phyloP scores from a whole-genome alignment of 2,888 invertebrate species.

The Elysia crispata region DNA sequence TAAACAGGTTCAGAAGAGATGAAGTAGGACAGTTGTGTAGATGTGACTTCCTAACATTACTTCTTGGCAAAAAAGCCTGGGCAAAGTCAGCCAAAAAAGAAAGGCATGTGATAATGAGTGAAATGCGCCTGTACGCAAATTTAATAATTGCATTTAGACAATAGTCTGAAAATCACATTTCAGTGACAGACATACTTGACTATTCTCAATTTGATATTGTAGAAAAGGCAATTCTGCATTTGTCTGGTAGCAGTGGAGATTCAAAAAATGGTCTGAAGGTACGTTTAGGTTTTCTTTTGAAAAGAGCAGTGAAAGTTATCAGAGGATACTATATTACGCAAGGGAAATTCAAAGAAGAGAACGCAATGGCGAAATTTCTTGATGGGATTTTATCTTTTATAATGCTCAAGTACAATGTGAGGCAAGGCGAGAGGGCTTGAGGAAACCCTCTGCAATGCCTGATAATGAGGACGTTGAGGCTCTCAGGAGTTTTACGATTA shows the following conservation, averaged over 20 bases:
- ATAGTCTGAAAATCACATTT: too few relatives aligned
- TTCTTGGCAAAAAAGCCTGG: conserved; percentile 1
- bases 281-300: neutral
- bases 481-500: neutral
- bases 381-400: conserved; percentile 10
- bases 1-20: neutral
- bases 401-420: conserved; percentile 11
- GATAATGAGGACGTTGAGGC: neutral
- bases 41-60: neutral
- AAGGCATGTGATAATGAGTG: conserved; percentile 4
- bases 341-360: neutral
- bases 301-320: conserved; percentile 6
- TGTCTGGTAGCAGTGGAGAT: neutral
- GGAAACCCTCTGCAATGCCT: conserved; percentile 1
- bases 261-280: conserved; percentile 5
- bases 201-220: neutral
- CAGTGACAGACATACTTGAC: conserved; percentile 1
- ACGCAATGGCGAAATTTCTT: neutral
- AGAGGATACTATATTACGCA: neutral
- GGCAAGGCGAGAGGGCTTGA: neutral
- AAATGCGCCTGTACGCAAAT: conserved; percentile 15
- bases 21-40: conserved; percentile 13
- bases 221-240: neutral
- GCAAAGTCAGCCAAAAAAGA: conserved; percentile 14
- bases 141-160: neutral